Base-by-base conservation (phyloP, 2,888 invertebrate genomes). In the Troides helena region DNA sequence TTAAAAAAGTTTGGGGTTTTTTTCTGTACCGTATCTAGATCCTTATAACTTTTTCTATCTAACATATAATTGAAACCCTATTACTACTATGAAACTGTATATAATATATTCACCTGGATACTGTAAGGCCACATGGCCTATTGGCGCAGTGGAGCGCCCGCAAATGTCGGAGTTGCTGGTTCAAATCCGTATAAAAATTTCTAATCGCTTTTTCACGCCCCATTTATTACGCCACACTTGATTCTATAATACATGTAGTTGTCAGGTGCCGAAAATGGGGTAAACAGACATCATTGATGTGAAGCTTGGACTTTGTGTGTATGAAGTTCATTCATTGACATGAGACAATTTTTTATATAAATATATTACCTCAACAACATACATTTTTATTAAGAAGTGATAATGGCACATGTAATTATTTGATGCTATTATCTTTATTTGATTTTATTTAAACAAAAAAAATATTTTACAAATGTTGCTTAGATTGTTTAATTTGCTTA, bases 221-320 rank as follows among this genome's bases (percentile, higher is more conserved):
- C 91, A 85, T 89, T 86, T 87, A 76, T 85, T 84, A 84, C 83
- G 92, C 92, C 92, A 92, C 90, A 87, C 92, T 90, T 84, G 90
- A 83, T 82, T 78, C 88, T 89, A 87, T 85, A 56, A 61, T 14
- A 86, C 86, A 86, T 85, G 89, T 88, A 88, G 90, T 81, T 66
- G 77, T 84, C 83, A 81, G 84, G 88, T 87, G 89, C 90, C 90
- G 85, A 83, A 78, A 84, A 85, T 83, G 88, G 88, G 89, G 88
- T 73, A 89, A 69, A 90, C 74, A 76, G 71, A 78, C 78, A 64
- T 88, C 87, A 81, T 78, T 62, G 75, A 90, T 64, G 78, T 90
- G 90, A 88, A 90, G 89, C 82, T 82, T 85, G 84, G 82, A 78
- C 75, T 75, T 78, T 72, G 73, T 70, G 57, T 30, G 73, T 76